Evolutionary conservation across 2,113 vertebrate genomes (phyloP), one percentile per base, ranked within the genome.

Genomic region (Sinocyclocheilus rhinocerous): DNA sequence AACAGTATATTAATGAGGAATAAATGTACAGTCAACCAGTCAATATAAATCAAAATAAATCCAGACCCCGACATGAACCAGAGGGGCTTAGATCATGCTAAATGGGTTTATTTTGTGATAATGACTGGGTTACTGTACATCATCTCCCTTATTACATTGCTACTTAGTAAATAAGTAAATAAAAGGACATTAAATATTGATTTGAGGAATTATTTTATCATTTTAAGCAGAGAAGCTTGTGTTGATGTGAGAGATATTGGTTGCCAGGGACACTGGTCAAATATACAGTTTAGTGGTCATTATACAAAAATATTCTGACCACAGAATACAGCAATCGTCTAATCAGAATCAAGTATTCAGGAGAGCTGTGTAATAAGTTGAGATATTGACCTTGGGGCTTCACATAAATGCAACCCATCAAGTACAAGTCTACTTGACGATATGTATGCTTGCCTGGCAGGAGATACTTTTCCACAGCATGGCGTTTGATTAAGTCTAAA

Each of bases 401-500:
- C 65, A 73, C 48, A 48, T 48, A 12, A 48, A 55, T n/a, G 67
- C 50, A 73, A 18, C 81, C 67, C 67, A 83, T 72, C 13, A 72
- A n/a, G 45, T 18, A 50, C 45, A 52, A 72, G 42, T 72, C 67
- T 57, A 36, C 67, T 57, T 72, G 67, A 83, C 13, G 7, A 73
- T 57, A 24, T 52, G 18, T 20, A 39, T 72, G 67, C 50, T 55
- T n/a, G n/a, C n/a, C n/a, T 83, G 65, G 67, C 67, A 24, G 48
- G 67, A 73, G 67, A 73, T 73, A 39, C 81, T 83, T 83, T 73
- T 42, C 67, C 81, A 83, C 81, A 73, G 81, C 67, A 39, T 73
- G 81, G 67, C 3, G 50, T 73, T 83, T 72, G 81, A 83, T 83
- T 73, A 83, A 57, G 48, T 83, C 81, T 73, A 72, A 72, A 83